Percentiles rank a stretch among this genome's conserved stretches.
These are phyloP conservation scores for Spea hammondii DNA, from an alignment of 2,797 vertebrate species.

Conservation along the genomic window DNA sequence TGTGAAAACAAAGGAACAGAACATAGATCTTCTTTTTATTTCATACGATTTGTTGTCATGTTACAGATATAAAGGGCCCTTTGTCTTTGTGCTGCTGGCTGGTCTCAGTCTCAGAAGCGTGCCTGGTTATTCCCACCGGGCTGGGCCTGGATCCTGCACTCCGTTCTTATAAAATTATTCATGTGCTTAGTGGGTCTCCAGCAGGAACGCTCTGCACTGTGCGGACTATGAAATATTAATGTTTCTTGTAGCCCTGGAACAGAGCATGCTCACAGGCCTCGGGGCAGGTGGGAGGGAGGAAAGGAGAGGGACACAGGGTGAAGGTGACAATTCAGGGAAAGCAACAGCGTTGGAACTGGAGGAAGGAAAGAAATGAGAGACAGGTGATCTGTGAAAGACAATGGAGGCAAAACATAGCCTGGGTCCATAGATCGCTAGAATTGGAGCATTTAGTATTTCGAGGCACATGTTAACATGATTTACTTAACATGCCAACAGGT, in stretches of 20 bases:
- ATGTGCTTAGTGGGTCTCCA: constrained; percentile 48
- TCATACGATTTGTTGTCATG: constrained; percentile 49
- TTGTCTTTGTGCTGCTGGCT: constrained; percentile 45
- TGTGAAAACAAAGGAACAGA: constrained; percentile 36
- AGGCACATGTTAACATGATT: neutral
- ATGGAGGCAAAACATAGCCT: neutral
- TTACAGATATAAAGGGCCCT: constrained; percentile 47
- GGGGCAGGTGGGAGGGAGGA: constrained; percentile 52
- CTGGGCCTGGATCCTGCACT: constrained; percentile 39
- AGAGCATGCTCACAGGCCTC: constrained; percentile 62
- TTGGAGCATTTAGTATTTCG: neutral
- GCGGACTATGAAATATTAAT: constrained; percentile 49
- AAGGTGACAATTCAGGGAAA: constrained; percentile 32
- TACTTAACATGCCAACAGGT: constrained; percentile 4
- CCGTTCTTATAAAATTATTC: constrained; percentile 51
- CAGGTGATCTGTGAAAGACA: neutral
- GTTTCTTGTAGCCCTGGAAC: constrained; percentile 53
- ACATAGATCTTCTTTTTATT: constrained; percentile 40
- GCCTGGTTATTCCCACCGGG: constrained; percentile 41
- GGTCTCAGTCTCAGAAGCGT: constrained; percentile 44
- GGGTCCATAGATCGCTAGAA: no score
- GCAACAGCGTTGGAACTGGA: neutral
- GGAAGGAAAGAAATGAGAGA: neutral
- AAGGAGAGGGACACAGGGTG: constrained; percentile 30
- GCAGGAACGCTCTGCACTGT: constrained; percentile 34